phyloP scores from a whole-genome alignment of 2,113 vertebrate species.

The Ardeotis arabs region DNA sequence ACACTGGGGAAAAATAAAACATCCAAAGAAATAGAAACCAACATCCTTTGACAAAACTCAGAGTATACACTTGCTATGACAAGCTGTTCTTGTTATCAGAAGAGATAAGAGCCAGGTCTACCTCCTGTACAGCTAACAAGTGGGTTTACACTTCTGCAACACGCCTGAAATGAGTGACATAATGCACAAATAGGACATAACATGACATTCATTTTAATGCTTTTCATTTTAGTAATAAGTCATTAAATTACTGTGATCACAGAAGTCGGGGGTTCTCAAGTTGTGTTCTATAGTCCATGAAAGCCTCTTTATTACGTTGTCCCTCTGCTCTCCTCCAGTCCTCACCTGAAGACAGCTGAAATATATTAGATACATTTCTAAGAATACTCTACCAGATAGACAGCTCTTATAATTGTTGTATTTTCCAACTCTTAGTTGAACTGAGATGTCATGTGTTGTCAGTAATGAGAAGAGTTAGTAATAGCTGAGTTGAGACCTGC shows the following conservation, averaged over 20 bases:
- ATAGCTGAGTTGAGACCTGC: too few relatives aligned
- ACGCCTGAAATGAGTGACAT: not conserved
- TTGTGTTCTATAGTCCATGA: not conserved
- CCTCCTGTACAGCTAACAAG: not conserved
- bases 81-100: not conserved
- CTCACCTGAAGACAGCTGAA: not conserved
- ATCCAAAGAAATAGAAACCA: not conserved
- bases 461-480: not conserved
- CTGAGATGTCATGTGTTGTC: not conserved
- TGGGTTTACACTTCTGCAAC: not conserved
- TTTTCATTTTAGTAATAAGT: not conserved
- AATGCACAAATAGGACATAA: not conserved
- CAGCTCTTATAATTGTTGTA: not conserved
- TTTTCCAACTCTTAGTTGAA: not conserved
- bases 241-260: not conserved
- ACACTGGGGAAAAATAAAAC: not conserved
- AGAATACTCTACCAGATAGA: not conserved
- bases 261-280: not conserved
- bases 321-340: not conserved
- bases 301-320: not conserved
- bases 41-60: not conserved
- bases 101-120: not conserved
- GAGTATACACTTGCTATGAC: not conserved
- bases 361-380: not conserved
- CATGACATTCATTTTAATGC: not conserved